A percentile compares a stretch with the other conserved stretches of the same genome.
phyloP scores from a whole-genome alignment of 2,797 vertebrate genomes.

The Bryconaethiops microstoma region DNA sequence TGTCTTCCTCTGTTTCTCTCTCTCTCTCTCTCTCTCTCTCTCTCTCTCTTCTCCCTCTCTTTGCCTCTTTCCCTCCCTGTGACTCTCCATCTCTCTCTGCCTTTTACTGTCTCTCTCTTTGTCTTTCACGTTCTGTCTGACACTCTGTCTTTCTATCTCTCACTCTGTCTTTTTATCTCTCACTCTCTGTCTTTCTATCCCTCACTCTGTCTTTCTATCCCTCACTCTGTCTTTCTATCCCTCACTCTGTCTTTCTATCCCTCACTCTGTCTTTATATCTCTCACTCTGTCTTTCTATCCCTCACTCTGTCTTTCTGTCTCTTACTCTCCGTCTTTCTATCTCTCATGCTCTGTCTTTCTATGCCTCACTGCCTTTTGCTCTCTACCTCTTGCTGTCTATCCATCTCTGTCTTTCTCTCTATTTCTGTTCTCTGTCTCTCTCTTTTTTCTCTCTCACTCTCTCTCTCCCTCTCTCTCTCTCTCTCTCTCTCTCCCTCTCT shows the following conservation, averaged over 20 bases:
- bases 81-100: too few species aligned
- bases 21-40: neutral
- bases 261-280: neutral
- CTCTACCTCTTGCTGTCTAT: neutral
- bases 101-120: too few species aligned
- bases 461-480: neutral
- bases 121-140: too few species aligned
- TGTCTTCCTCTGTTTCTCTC: neutral
- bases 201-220: neutral
- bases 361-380: neutral
- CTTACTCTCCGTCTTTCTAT: neutral
- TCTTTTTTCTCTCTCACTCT: neutral
- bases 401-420: neutral
- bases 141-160: too few species aligned
- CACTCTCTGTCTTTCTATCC: neutral
- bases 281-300: too few species aligned
- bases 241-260: neutral
- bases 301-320: neutral
- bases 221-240: neutral
- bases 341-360: neutral
- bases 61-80: too few species aligned
- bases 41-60: neutral
- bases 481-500: constrained; percentile 6
- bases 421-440: neutral
- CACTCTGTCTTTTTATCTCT: neutral